Evolutionary conservation across 2,888 invertebrate genomes (phyloP), one percentile per base, ranked within the genome.

Genomic region (Drosophila suboccidentalis): DNA sequence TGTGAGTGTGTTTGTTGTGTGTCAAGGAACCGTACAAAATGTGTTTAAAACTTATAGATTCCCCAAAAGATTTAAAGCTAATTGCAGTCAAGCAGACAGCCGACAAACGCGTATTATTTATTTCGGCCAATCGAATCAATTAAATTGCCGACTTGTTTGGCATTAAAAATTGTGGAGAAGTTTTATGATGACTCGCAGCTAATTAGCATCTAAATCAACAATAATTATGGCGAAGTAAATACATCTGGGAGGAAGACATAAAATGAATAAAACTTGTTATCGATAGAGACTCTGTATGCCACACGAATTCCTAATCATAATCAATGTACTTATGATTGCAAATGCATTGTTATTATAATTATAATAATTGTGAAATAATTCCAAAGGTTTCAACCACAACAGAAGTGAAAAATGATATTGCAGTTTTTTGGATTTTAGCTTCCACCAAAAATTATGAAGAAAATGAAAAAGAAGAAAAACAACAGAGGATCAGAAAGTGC

Each of bases 401-500:
- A 57, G 22, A 71, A 26, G 17, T 39, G 53, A 34, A 39, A 65
- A 82, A 80, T 82, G 78, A 82, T 78, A 65, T 70, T 71, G 85
- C 82, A 84, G 19, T 57, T 84, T 83, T 1, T 74, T 43, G 39
- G 29, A 44, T 36, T 58, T 8, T 26, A 26, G 22, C 9, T 43
- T 5, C 5, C 2, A 17, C 39, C 3, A 15, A 50, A 36, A 36
- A 11, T 10, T n/a, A 32, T 57, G 4, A 10, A 55, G 15, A 46
- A 26, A 11, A 57, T 38, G 47, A 54, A 34, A 17, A 49, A 67
- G 57, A 46, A 50, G 41, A 34, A n/a, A n/a, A 32, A 5, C 38
- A 47, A 22, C 19, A 32, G 29, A 34, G 11, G 13, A 55, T 55
- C 43, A 66, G 8, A 61, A 67, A 66, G 78, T 81, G 71, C 78